These are phyloP conservation scores for Drosophila bocqueti DNA, from an alignment of 1,140 invertebrate species.

Conservation along the genomic window DNA sequence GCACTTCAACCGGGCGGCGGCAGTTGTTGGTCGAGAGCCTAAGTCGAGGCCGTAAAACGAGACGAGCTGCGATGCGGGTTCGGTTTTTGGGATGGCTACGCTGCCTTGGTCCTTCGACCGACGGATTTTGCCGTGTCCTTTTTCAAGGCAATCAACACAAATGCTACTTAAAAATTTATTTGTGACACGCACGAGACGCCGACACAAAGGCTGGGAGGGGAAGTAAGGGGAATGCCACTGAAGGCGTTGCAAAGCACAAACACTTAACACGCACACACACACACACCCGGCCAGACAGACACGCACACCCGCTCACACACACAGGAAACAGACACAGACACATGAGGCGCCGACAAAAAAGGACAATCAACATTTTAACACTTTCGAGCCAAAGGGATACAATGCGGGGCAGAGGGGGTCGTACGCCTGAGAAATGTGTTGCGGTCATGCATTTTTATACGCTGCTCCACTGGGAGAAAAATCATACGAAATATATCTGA, in stretches of 20 bases:
- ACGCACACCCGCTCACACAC: conserved; percentile 18
- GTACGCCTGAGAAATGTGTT: conserved; percentile 68
- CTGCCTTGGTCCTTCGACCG: conserved; percentile 26
- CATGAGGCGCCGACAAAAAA: conserved; percentile 63
- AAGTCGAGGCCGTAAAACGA: conserved; percentile 44
- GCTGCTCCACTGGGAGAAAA: conserved; percentile 7
- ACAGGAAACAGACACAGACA: conserved; percentile 23
- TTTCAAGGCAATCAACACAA: conserved; percentile 83
- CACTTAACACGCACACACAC: conserved; percentile 50
- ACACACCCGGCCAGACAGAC: conserved; percentile 9
- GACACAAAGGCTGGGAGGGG: conserved; percentile 16
- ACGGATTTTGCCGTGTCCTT: conserved; percentile 64
- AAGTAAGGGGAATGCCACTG: conserved; percentile 5
- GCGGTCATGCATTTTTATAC: conserved; percentile 80
- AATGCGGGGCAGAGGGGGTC: neutral
- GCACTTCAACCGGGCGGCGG: conserved; percentile 46
- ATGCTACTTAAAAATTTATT: conserved; percentile 84
- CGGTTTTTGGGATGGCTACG: conserved; percentile 17
- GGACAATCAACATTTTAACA: conserved; percentile 83
- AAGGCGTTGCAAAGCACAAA: conserved; percentile 71
- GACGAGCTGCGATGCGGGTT: conserved; percentile 28
- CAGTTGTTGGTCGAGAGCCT: conserved; percentile 32
- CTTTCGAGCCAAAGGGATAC: conserved; percentile 64
- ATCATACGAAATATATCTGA: conserved; percentile 2
- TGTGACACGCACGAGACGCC: conserved; percentile 75